Evolutionary conservation across 2,113 vertebrate species (phyloP), one percentile per base, ranked within the genome.

Genomic region (Erinaceus europaeus): DNA sequence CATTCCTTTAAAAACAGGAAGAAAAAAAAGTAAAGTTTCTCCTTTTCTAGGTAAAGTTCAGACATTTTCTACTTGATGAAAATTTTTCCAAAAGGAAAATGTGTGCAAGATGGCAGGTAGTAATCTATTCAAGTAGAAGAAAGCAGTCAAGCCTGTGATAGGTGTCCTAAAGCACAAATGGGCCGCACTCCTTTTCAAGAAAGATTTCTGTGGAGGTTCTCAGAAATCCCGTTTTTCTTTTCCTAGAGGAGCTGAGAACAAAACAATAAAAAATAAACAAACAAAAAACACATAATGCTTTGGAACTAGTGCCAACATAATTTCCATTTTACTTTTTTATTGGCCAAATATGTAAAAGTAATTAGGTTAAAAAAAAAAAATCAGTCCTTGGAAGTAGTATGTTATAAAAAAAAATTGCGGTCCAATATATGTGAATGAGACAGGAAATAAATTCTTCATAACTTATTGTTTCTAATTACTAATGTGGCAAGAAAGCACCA

Each of bases 341-440:
- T 81, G 44, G 64, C 40, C 68, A 86, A 93, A 81, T 48, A 84
- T 27, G n/a, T 20, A 71, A 57, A 91, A 68, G 52, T 44, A 95
- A 84, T 81, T 29, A 75, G 29, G 18, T 42, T 9, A 10, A 44
- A 79, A 67, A 73, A 72, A 46, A 79, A 29, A 72, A 65, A 21
- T 20, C 46, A 61, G n/a, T 50, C 48, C 42, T 74, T 53, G 38
- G 7, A 52, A 71, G 44, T 36, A 13, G 25, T 3, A 46, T 7
- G 42, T 89, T 53, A 57, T 21, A 23, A 69, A 69, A 90, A 82
- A 83, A 57, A 11, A 14, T 64, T 69, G 44, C 9, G 71, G 42
- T n/a, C 68, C 32, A 9, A 32, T 25, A 5, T 17, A 17, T 21
- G 14, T 34, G 4, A 86, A 40, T 61, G 42, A 67, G 29, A 57